Evolutionary conservation across 2,888 invertebrate species (phyloP), one percentile per base, ranked within the genome.

Genomic region (Rhagophthalmus giganteus): DNA sequence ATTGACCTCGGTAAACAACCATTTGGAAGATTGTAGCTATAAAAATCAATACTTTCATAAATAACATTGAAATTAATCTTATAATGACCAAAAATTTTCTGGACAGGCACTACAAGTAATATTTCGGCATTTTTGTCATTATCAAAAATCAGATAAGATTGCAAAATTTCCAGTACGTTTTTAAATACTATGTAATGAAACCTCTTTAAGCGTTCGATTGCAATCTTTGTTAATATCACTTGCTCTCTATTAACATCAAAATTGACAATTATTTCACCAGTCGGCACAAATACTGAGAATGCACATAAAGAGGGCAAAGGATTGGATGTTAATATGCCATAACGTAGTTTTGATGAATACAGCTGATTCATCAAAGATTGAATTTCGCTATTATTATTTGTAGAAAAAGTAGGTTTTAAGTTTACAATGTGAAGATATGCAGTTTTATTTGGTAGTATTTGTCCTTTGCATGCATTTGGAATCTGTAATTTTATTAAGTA

Each of bases 131-230:
- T 79, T 54, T 83, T 81, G 9, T 72, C 70, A 58, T 80, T 77
- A 7, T 71, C 69, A 7, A 82, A 78, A 0, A 82, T 71, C 33
- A 86, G 70, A 66, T 84, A 89, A 13, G 75, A 67, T 60, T 86
- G 84, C 35, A 84, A 78, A 1, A 86, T 68, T 7, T 79, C 74
- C 11, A 93, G 70, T 1, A 94, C 76, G 69, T 87, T 81, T 4
- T 80, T 79, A 68, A 92, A 92, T n/a, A 94, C 57, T 66, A 87
- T 81, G 30, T 78, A 78, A 68, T 94, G 91, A 66, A 90, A 93
- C 10, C 78, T 75, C 65, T 72, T 78, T 50, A 87, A 63, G 12
- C 71, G 62, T 1, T 74, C 59, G 30, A 90, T 71, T 54, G 87
- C 70, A 0, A 75, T 65, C 0, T 68, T 44, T 1, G 73, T 71